These are phyloP conservation scores for Athrips mouffetella DNA, from an alignment of 2,888 invertebrate genomes.

Conservation along the genomic window DNA sequence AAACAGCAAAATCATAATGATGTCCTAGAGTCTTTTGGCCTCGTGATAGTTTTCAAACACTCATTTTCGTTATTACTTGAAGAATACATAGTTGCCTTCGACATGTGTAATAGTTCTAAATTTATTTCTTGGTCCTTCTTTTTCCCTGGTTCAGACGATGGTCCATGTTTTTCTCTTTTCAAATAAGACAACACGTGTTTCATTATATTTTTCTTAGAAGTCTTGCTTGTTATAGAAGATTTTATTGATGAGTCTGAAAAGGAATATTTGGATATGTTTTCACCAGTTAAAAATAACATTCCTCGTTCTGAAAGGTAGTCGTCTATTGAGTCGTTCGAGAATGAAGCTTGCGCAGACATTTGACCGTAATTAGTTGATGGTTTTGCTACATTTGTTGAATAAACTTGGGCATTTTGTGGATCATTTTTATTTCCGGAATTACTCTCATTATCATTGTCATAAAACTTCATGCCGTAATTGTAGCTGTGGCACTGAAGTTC, in stretches of 20 bases:
- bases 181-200: conserved; percentile 49
- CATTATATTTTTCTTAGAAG: conserved; percentile 56
- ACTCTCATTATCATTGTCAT: background rate
- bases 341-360: conserved; percentile 42
- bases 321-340: conserved; percentile 63
- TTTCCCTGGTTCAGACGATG: conserved; percentile 51
- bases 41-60: conserved; percentile 29
- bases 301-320: conserved; percentile 59
- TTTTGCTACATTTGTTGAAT: background rate
- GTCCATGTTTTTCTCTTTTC: conserved; percentile 37
- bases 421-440: background rate
- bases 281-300: conserved; percentile 41
- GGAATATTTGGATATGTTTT: conserved; percentile 51
- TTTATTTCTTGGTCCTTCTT: conserved; percentile 38
- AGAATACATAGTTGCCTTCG: conserved; percentile 46
- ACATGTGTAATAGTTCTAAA: conserved; percentile 57
- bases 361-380: background rate
- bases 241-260: conserved; percentile 37
- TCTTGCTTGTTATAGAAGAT: conserved; percentile 43
- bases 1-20: conserved; percentile 54
- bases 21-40: conserved; percentile 46
- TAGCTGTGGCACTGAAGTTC: conserved; percentile 53
- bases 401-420: background rate
- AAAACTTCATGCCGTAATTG: conserved; percentile 26
- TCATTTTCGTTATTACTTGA: conserved; percentile 47